These are phyloP conservation scores for Rosalia funebris DNA, from an alignment of 2,888 invertebrate species.

Conservation along the genomic window DNA sequence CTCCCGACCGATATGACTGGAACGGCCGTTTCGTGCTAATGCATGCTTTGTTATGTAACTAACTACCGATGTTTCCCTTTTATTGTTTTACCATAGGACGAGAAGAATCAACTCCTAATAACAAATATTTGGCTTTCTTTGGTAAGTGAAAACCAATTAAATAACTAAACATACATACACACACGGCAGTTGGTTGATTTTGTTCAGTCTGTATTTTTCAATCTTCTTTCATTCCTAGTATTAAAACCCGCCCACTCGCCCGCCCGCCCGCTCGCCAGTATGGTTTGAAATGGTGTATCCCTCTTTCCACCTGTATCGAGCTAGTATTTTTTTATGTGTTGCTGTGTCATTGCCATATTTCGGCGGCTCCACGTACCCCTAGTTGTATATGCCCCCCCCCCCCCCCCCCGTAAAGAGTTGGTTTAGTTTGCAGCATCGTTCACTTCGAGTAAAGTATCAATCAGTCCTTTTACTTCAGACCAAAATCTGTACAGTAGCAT, in stretches of 20 bases:
- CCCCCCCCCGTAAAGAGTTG: constrained; percentile 57
- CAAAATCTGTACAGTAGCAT: constrained; percentile 18
- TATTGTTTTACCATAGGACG: constrained; percentile 87
- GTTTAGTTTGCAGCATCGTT: constrained; percentile 56
- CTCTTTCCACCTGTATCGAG: constrained; percentile 49
- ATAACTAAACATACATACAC: constrained; percentile 63
- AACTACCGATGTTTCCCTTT: constrained; percentile 73
- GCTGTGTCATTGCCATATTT: constrained; percentile 35
- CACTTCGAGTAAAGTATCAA: constrained; percentile 41
- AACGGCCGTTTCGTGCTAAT: constrained; percentile 54
- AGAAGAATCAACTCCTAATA: constrained; percentile 95
- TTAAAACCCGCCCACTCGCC: too few relatives aligned
- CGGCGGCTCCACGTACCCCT: constrained; percentile 32
- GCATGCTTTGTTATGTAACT: constrained; percentile 65
- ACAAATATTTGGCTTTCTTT: constrained; percentile 95
- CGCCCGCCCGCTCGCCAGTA: too few relatives aligned
- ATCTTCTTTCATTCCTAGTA: constrained; percentile 55
- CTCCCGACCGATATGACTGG: constrained; percentile 26
- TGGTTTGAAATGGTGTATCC: constrained; percentile 52
- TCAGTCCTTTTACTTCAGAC: constrained; percentile 11
- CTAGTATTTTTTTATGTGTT: constrained; percentile 45
- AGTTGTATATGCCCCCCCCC: constrained; percentile 52
- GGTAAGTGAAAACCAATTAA: constrained; percentile 78
- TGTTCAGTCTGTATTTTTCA: constrained; percentile 53
- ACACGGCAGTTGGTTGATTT: constrained; percentile 63